These are phyloP conservation scores for Sapajus apella DNA, from an alignment of 2,113 vertebrate species.

Conservation along the genomic window DNA sequence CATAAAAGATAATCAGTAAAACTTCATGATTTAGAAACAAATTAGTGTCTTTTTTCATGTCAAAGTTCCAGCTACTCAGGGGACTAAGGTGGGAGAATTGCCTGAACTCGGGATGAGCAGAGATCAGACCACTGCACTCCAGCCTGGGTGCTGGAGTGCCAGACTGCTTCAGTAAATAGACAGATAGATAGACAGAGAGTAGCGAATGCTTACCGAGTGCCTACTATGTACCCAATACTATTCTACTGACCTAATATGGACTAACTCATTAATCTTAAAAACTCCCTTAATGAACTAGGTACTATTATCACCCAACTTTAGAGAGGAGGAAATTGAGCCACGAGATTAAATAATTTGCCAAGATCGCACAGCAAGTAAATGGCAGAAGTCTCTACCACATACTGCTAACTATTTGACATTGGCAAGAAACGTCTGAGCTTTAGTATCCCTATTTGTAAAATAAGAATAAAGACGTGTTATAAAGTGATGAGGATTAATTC, in stretches of 20 bases:
- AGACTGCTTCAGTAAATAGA: too few species aligned
- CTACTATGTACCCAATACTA: background rate
- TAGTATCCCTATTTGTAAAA: constrained; percentile 17
- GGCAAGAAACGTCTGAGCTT: background rate
- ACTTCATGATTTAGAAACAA: too few species aligned
- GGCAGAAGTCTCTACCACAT: background rate
- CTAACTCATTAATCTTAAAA: background rate
- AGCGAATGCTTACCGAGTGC: background rate
- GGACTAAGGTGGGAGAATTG: too few species aligned
- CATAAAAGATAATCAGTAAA: too few species aligned
- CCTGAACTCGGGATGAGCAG: too few species aligned
- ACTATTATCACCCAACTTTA: background rate
- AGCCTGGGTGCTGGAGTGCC: too few species aligned
- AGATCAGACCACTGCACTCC: too few species aligned
- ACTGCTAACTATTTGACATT: background rate
- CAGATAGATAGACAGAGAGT: background rate
- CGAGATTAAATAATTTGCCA: background rate
- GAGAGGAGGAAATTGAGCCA: constrained; percentile 13
- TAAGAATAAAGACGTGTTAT: background rate
- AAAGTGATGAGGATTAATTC: constrained; percentile 11
- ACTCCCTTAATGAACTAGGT: background rate
- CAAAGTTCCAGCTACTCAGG: too few species aligned
- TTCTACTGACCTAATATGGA: background rate
- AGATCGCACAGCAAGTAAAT: background rate
- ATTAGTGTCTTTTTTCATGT: too few species aligned